Percentiles rank a stretch among this genome's conserved stretches.
These are phyloP conservation scores for Gasterosteus nipponicus DNA, from an alignment of 2,113 vertebrate species.

Conservation along the genomic window DNA sequence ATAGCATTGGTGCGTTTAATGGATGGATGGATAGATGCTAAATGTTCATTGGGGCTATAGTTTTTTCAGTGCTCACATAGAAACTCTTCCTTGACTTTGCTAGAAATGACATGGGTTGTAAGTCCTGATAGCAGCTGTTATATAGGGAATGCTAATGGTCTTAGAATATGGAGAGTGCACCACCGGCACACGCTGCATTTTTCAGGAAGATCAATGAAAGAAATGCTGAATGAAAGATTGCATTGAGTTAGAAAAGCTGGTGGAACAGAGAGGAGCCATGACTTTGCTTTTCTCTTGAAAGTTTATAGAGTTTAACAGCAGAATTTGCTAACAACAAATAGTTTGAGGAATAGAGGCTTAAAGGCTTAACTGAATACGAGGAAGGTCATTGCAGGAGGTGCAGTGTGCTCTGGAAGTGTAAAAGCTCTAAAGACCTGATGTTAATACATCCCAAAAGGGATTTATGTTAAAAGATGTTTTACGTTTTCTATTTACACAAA, in stretches of 20 bases:
- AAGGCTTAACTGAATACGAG: not conserved
- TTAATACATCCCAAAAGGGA: not conserved
- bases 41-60: not conserved
- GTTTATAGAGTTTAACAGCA: not conserved
- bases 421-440: not conserved
- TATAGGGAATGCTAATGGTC: not conserved
- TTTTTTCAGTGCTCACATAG: not conserved
- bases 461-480: not conserved
- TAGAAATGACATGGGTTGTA: not conserved
- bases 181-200: not conserved
- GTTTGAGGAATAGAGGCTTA: not conserved
- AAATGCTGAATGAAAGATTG: slow-evolving; percentile 5
- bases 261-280: slow-evolving; percentile 3
- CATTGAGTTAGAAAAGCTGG: not conserved
- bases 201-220: not conserved
- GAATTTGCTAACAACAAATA: slow-evolving; percentile 2
- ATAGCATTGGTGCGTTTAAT: not conserved
- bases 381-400: not conserved
- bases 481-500: not conserved
- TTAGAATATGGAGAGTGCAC: not conserved
- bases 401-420: not conserved
- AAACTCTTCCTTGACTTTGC: not conserved
- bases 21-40: not conserved
- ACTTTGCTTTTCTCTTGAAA: not conserved
- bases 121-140: not conserved